Evolutionary conservation across 2,888 invertebrate genomes (phyloP).

Genomic region (Nephrocerus scutellatus): DNA sequence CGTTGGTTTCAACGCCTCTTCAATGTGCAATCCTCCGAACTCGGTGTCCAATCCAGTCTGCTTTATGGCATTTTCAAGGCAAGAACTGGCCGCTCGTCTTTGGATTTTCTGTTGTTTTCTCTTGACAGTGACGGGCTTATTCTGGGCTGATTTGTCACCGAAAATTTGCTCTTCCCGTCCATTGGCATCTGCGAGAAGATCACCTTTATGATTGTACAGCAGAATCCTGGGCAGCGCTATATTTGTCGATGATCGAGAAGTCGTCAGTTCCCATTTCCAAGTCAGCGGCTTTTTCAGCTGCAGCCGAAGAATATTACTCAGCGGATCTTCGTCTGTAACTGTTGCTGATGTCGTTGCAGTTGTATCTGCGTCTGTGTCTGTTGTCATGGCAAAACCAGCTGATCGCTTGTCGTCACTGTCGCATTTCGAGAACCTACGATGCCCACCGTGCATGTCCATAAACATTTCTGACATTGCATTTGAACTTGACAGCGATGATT

Average conservation of each 20-base stretch:
- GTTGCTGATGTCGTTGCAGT: conserved; percentile 7
- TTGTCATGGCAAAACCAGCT: conserved; percentile 14
- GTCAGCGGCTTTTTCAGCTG: conserved; percentile 52
- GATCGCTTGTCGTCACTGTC: conserved; percentile 4
- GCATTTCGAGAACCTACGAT: no score
- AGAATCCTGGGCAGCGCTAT: conserved; percentile 52
- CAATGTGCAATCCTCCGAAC: conserved; percentile 32
- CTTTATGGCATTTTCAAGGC: conserved; percentile 26
- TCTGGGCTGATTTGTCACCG: conserved; percentile 16
- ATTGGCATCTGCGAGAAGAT: conserved; percentile 47
- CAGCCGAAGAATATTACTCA: conserved; percentile 48
- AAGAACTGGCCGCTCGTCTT: conserved; percentile 27
- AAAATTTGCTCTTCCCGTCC: conserved; percentile 36
- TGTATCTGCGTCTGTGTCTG: conserved; percentile 10
- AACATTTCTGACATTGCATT: conserved; percentile 34
- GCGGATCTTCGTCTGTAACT: conserved; percentile 27
- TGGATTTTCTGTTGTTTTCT: conserved; percentile 10
- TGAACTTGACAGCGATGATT: no score
- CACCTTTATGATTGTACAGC: conserved; percentile 50
- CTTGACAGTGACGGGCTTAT: conserved; percentile 15
- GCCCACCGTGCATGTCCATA: conserved; percentile 25
- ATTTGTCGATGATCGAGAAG: conserved; percentile 53
- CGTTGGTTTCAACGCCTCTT: conserved; percentile 34
- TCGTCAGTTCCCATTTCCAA: conserved; percentile 56
- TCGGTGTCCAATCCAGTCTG: conserved; percentile 27